Percentiles rank a stretch among this genome's conserved stretches.
phyloP scores from a whole-genome alignment of 92 coral and sea anemone species.

The Heliopora coerulea region DNA sequence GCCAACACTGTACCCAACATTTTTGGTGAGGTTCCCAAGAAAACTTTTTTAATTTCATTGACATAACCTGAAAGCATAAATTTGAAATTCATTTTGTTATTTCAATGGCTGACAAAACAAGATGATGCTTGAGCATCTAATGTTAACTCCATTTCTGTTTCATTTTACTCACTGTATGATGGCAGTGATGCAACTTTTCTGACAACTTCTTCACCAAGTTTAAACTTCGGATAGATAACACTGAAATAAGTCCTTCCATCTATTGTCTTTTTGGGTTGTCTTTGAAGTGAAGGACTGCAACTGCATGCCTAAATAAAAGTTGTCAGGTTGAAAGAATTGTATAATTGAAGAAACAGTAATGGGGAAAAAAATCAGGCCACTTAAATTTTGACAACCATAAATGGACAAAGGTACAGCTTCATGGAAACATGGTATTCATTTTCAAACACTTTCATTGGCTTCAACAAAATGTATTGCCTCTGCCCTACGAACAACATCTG shows the following conservation, averaged over 20 bases:
- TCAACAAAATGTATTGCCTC: not conserved
- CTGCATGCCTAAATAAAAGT: slow-evolving; percentile 1
- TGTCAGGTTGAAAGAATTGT: too few species aligned
- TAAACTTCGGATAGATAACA: slow-evolving; percentile 23
- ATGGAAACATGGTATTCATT: not conserved
- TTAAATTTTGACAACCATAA: too few species aligned
- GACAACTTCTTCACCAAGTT: slow-evolving; percentile 33
- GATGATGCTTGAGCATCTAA: too few species aligned
- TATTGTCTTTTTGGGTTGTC: slow-evolving; percentile 1
- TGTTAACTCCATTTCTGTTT: too few species aligned
- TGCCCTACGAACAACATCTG: too few species aligned
- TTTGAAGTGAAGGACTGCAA: slow-evolving; percentile 31
- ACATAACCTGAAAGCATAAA: slow-evolving; percentile 45
- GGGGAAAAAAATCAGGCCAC: too few species aligned
- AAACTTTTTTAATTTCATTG: slow-evolving; percentile 37
- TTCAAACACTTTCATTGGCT: not conserved
- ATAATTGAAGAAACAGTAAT: too few species aligned
- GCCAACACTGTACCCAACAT: slow-evolving; percentile 33
- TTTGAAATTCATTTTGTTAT: too few species aligned
- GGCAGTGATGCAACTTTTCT: slow-evolving; percentile 3
- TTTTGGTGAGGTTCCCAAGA: slow-evolving; percentile 37
- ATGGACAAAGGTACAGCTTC: too few species aligned
- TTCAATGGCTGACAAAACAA: too few species aligned
- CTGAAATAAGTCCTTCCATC: slow-evolving; percentile 16
- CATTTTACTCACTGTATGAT: not conserved